Evolutionary conservation across 2,888 invertebrate genomes (phyloP), one percentile per base, ranked within the genome.

Genomic region (Ennomos erosarius): DNA sequence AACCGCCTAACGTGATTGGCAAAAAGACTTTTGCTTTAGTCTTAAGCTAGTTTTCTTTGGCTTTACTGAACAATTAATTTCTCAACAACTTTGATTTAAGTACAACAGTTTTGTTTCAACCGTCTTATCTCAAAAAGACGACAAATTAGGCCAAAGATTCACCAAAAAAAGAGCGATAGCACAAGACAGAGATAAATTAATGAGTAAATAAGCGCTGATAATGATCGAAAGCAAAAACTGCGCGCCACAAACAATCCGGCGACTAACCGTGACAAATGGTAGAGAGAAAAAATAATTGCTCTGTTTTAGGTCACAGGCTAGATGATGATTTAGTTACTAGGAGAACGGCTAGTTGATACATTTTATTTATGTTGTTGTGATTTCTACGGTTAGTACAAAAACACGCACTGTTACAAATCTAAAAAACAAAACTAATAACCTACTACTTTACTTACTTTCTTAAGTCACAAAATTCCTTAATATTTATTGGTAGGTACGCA

Each of bases 121-220:
- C 1, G 36, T 35, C 39, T 40, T 53, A 56, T 62, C 49, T 50
- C 33, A 39, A 11, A 42, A 13, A 44, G 10, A 9, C 16, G 65
- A 74, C 71, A 74, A 78, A 76, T 79, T 64, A 63, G 69, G 68
- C 62, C 73, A 75, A 74, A 68, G 67, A 8, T 2, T 11, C 8
- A 71, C 73, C 60, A 65, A 65, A 71, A 69, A 71, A 73, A 76
- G 78, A 79, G 77, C 39, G 82, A 85, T 84, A 86, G 88, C 80
- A 74, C 75, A 59, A 73, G 86, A 88, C 87, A 86, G 79, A 85
- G 88, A 89, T 79, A 85, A 88, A 91, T 90, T 87, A 88, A 85
- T 85, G 85, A 86, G 78, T 81, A 86, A 88, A 88, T 88, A 89
- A 88, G 76, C 82, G 77, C 68, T 81, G 88, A 89, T 90, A 89